Base-by-base conservation (phyloP, 2,888 invertebrate genomes). In the Eutolmus rufibarbis region DNA sequence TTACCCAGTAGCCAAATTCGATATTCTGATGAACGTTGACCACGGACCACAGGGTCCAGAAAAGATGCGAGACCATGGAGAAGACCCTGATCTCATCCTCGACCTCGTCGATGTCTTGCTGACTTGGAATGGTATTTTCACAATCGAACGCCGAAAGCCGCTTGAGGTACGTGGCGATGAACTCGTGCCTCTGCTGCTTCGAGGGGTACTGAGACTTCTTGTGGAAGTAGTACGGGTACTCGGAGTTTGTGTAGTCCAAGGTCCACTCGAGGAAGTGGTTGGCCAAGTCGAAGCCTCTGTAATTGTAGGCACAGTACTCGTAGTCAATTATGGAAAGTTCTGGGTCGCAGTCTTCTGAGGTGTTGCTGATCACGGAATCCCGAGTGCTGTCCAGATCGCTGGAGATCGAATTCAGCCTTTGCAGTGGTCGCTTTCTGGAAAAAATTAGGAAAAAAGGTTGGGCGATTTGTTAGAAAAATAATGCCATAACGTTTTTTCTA, bases 241-340 rank as follows among this genome's bases (percentile, higher is more conserved):
- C 94, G 0, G 95, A 94, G 87, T 95, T 95, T 0, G 96, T 97
- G 92, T 98, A 98, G 91, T 98, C 97, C 91, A 97, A 97, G 0
- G 95, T 95, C 97, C 98, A 97, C 92, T 98, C 98, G 89, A 97
- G 94, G 92, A 98, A 98, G 91, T 98, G 98, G 92, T 98, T 98
- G 3, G 98, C 98, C 82, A 98, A 93, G 92, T 98, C 98, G 92
- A 98, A 98, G 0, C 96, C 98, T 84, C 98, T 94, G 90, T 97
- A 97, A 91, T 98, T 98, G 93, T 98, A 98, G 0, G 98, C 97
- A 92, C 98, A 98, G 91, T 98, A 98, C 93, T 98, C 98, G 91
- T 97, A 98, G 92, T 98, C 98, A 90, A 97, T 97, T 40, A 97
- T 94, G 19, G 96, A 96, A 46, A 97, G 92, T 89, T 95, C 94